phyloP scores from a whole-genome alignment of 92 coral and sea anemone species.

The Diadumene lineata region DNA sequence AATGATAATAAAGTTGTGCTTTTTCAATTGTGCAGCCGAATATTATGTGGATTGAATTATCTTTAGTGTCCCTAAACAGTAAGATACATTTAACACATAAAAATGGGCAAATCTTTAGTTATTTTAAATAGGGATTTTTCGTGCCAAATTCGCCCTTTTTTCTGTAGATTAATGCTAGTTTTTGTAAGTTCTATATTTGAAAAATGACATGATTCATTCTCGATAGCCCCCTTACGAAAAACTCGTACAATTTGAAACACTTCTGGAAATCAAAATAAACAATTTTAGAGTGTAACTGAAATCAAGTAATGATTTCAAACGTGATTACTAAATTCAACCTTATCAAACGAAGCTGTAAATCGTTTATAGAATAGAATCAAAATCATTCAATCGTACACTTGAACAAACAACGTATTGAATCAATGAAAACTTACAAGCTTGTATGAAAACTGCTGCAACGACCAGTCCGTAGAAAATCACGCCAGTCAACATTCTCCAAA shows the following conservation, averaged over 20 bases:
- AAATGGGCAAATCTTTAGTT: too few relatives aligned
- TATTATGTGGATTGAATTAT: too few relatives aligned
- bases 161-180: not conserved
- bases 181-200: slow-evolving; percentile 3
- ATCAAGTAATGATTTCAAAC: not conserved
- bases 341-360: not conserved
- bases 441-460: not conserved
- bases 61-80: too few relatives aligned
- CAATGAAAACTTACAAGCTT: slow-evolving; percentile 7
- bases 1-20: not conserved
- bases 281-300: too few relatives aligned
- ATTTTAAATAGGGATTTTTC: too few relatives aligned
- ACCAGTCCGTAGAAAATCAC: not conserved
- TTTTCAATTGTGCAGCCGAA: too few relatives aligned
- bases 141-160: too few relatives aligned
- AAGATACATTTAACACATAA: too few relatives aligned
- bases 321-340: not conserved
- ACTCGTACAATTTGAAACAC: not conserved
- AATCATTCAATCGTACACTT: not conserved
- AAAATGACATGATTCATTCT: not conserved
- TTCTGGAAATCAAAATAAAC: not conserved
- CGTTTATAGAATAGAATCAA: not conserved
- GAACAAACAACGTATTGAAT: slow-evolving; percentile 10
- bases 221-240: not conserved
- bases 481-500: not conserved